phyloP scores from a whole-genome alignment of 2,797 vertebrate genomes.

The Rhabdomys pumilio region DNA sequence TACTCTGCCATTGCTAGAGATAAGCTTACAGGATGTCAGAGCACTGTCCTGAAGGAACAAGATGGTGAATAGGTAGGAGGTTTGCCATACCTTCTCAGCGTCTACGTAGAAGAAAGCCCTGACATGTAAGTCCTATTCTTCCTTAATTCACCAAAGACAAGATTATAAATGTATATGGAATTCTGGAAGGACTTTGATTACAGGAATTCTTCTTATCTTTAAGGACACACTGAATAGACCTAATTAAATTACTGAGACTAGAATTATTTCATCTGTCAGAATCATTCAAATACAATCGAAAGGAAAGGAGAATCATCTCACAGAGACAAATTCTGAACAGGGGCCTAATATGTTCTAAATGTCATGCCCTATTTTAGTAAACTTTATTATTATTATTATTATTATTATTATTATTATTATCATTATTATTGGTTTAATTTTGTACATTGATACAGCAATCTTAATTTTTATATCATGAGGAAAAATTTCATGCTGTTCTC shows the following conservation, averaged over 20 bases:
- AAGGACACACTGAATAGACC: neutral
- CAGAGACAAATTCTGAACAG: neutral
- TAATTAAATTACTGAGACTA: neutral
- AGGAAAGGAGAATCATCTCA: fast-evolving
- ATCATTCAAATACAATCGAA: neutral
- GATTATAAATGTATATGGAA: neutral
- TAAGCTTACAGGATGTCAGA: neutral
- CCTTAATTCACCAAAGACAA: no score
- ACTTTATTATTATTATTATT: neutral
- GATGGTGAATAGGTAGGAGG: neutral
- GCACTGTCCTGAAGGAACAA: no score
- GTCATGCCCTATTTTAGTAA: neutral
- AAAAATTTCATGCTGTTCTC: neutral
- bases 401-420: no score
- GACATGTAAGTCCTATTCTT: neutral
- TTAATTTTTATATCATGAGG: neutral
- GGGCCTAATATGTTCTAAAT: neutral
- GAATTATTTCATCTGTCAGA: neutral
- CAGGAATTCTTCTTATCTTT: neutral
- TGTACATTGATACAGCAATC: neutral
- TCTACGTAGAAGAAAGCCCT: neutral
- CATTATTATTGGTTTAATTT: neutral
- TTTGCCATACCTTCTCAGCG: neutral
- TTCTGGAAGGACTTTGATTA: neutral
- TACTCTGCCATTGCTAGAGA: neutral